Evolutionary conservation across 2,888 invertebrate genomes (phyloP).

Genomic region (Antheraea assamensis): DNA sequence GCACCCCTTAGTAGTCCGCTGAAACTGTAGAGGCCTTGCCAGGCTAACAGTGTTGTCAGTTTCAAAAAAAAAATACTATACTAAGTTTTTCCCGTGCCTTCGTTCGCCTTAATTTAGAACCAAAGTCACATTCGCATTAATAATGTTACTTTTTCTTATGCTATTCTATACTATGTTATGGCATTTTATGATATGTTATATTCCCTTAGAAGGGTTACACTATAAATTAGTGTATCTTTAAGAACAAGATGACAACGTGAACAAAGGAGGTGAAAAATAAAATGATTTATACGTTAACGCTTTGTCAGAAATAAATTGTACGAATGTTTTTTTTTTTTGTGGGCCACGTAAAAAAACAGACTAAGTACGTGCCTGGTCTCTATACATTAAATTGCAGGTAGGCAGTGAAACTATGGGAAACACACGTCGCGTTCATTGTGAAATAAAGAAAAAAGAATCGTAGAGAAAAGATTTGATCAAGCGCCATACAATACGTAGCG

Average conservation of each 20-base stretch:
- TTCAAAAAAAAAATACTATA: too few relatives aligned
- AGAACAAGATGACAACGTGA: neutral
- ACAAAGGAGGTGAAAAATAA: neutral
- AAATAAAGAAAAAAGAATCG: slow-evolving; percentile 10
- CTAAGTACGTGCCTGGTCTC: slow-evolving; percentile 19
- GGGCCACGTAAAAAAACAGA: slow-evolving; percentile 6
- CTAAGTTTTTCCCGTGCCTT: too few relatives aligned
- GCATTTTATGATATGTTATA: neutral
- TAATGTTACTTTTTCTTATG: too few relatives aligned
- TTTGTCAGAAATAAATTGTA: neutral
- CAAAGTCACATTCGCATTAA: too few relatives aligned
- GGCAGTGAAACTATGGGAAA: slow-evolving; percentile 66
- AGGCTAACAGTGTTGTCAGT: too few relatives aligned
- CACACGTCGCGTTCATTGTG: slow-evolving; percentile 27
- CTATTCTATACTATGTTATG: too few relatives aligned
- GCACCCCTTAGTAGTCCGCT: too few relatives aligned
- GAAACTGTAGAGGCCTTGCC: too few relatives aligned
- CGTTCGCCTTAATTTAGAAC: too few relatives aligned
- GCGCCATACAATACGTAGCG: slow-evolving; percentile 22
- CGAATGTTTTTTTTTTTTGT: neutral
- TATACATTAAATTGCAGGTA: slow-evolving; percentile 38
- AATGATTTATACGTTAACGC: neutral
- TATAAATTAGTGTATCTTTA: neutral
- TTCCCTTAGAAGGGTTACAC: neutral
- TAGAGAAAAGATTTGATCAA: slow-evolving; percentile 25